These are phyloP conservation scores for Brachyopa scutellaris DNA, from an alignment of 2,888 invertebrate genomes.

Conservation along the genomic window DNA sequence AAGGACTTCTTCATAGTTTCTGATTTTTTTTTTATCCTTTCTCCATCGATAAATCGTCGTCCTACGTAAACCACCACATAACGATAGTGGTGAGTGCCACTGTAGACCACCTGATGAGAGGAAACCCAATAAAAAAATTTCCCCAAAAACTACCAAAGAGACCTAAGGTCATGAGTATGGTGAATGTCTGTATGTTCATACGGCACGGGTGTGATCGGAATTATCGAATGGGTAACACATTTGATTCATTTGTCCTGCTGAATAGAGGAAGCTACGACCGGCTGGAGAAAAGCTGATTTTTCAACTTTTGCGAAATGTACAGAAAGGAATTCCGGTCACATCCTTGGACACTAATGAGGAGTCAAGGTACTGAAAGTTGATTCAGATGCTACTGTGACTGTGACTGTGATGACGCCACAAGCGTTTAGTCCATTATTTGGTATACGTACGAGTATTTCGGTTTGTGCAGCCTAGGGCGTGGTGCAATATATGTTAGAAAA, in stretches of 20 bases:
- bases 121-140: constrained; percentile 67
- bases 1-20: constrained; percentile 43
- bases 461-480: constrained; percentile 53
- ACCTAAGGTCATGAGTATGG: constrained; percentile 48
- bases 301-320: constrained; percentile 42
- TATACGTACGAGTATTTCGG: neutral
- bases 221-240: constrained; percentile 69
- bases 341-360: constrained; percentile 69
- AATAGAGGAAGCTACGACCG: constrained; percentile 13
- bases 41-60: constrained; percentile 61
- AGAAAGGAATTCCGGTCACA: constrained; percentile 70
- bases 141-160: constrained; percentile 60
- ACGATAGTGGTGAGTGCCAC: constrained; percentile 35
- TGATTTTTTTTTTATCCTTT: constrained; percentile 2
- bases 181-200: constrained; percentile 8
- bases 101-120: constrained; percentile 65
- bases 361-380: constrained; percentile 67
- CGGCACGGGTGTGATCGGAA: constrained; percentile 65
- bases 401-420: constrained; percentile 2
- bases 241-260: constrained; percentile 67
- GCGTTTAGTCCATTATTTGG: constrained; percentile 51
- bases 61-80: constrained; percentile 53
- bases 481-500: constrained; percentile 43
- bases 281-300: constrained; percentile 51
- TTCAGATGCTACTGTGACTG: constrained; percentile 46